These are phyloP conservation scores for Monochamus alternatus DNA, from an alignment of 2,888 invertebrate genomes.

Conservation along the genomic window DNA sequence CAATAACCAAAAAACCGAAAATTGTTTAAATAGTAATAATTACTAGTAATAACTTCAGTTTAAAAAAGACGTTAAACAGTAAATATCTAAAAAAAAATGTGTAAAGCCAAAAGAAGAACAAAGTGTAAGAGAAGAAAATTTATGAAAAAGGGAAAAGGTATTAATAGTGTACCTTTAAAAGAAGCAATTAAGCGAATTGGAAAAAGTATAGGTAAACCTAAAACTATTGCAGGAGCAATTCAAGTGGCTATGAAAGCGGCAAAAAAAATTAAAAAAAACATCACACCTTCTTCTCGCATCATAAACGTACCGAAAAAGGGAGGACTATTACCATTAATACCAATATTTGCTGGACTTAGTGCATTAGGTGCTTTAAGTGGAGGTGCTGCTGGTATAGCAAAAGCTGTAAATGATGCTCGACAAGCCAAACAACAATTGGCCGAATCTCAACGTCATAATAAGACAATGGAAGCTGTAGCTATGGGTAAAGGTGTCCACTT, in stretches of 20 bases:
- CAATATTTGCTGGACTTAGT: constrained; percentile 53
- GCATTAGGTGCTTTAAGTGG: constrained; percentile 47
- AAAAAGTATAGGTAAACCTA: constrained; percentile 19
- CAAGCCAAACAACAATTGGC: constrained; percentile 50
- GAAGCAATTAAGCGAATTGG: constrained; percentile 20
- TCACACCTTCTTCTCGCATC: constrained; percentile 16
- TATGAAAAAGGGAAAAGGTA: not conserved
- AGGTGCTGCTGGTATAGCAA: constrained; percentile 52
- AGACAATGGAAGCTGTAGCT: constrained; percentile 50
- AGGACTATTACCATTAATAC: constrained; percentile 16
- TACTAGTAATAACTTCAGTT: too few relatives aligned
- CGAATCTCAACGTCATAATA: constrained; percentile 56
- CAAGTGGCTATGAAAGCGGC: constrained; percentile 12
- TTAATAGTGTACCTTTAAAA: not conserved
- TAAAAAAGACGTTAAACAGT: not conserved
- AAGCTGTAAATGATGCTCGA: constrained; percentile 54
- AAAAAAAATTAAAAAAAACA: constrained; percentile 23
- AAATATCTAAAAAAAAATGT: constrained; percentile 8
- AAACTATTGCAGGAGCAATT: constrained; percentile 16
- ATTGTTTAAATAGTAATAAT: too few relatives aligned
- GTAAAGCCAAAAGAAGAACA: not conserved
- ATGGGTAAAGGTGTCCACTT: constrained; percentile 45
- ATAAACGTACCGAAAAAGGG: constrained; percentile 32
- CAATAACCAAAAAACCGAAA: too few relatives aligned
- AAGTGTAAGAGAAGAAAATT: not conserved